Percentiles rank a stretch among this genome's conserved stretches.
Conservation (phyloP, 2,113 vertebrate genomes). For the Pelusios castaneus region DNA sequence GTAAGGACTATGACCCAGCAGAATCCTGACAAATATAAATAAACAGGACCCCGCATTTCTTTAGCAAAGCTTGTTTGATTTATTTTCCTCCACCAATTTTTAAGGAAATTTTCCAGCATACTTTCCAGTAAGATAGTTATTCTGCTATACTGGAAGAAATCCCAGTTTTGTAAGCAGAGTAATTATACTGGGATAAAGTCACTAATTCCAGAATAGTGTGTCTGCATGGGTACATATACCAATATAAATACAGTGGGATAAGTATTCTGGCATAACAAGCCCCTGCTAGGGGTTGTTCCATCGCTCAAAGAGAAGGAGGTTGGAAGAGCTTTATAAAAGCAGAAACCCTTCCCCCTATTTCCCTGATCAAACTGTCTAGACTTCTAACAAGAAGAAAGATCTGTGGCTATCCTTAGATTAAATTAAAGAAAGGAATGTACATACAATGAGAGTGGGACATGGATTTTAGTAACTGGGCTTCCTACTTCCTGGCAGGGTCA, state of each 20-base stretch:
- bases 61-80: neutral
- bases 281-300: neutral
- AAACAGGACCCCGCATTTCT: neutral
- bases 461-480: neutral
- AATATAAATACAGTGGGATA: neutral
- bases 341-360: neutral
- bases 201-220: neutral
- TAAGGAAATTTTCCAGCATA: rapidly evolving
- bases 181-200: neutral
- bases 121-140: neutral
- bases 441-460: neutral
- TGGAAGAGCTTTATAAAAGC: neutral
- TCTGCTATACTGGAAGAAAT: neutral
- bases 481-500: neutral
- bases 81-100: neutral
- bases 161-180: neutral
- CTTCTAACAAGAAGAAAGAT: rapidly evolving
- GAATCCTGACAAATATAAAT: neutral
- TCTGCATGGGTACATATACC: rapidly evolving
- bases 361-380: neutral
- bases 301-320: neutral
- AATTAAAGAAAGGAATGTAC: neutral
- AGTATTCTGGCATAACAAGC: neutral
- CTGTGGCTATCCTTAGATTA: neutral
- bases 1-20: neutral